Base-by-base conservation (phyloP, 2,888 invertebrate species). In the Melanostoma scalare region DNA sequence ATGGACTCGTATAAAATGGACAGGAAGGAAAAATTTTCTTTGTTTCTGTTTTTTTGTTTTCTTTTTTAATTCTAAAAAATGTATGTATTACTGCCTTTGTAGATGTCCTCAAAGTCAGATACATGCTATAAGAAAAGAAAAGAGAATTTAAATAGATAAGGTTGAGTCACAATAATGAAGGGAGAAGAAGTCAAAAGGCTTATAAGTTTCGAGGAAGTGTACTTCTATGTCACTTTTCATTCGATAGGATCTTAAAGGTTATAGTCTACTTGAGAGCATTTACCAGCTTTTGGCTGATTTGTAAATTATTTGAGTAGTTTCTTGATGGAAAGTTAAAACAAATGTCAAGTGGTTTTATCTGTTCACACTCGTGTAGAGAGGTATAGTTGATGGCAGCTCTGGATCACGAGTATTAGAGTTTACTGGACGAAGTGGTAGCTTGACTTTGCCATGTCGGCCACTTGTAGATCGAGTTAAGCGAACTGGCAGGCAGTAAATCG, bases 31-130 rank as follows among this genome's bases (percentile, higher is more conserved):
- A 36, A 9, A 50, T 38, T 52, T n/a, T n/a, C n/a, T n/a, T n/a
- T n/a, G n/a, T n/a, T n/a, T n/a, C n/a, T n/a, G n/a, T n/a, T n/a
- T n/a, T n/a, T n/a, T 50, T 8, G 0, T 33, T n/a, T 56, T 40
- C 9, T 78, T 55, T 61, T 61, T 75, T 72, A 92, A 91, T 89
- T 89, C 94, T 95, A 96, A 93, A 93, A 96, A 94, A 96, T 96
- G 94, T 96, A 96, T 90, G 96, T 96, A 94, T 96, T 95, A 93
- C 96, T 96, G 94, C 93, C 89, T 89, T 90, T 94, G 92, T 93
- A 92, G 88, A 91, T 94, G 93, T 94, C 92, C 92, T 94, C 93
- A 92, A 94, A 93, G 89, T 93, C 94, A 93, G 93, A 90, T 86
- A 94, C 94, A 92, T 94, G 94, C 94, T 94, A 93, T 92, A 93